Conservation (phyloP, 2,888 invertebrate genomes). For the Nemoura dubitans region DNA sequence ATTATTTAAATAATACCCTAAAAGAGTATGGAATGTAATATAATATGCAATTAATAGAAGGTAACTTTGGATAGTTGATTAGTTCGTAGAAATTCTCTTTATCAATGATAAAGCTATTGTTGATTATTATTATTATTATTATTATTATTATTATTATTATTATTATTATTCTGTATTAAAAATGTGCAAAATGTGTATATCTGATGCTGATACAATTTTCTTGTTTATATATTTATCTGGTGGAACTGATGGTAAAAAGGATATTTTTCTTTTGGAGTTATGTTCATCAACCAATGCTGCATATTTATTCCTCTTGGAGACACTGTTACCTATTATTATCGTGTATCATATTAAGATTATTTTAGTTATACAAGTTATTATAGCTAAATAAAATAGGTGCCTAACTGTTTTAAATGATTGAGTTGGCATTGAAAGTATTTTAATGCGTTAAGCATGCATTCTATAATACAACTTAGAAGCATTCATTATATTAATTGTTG, state of each 20-base stretch:
- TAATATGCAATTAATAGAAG: neutral
- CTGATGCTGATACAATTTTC: neutral
- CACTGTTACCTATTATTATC: neutral
- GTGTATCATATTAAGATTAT: neutral
- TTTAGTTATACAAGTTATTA: neutral
- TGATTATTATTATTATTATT: conserved; percentile 4
- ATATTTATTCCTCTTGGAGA: neutral
- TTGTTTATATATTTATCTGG: neutral
- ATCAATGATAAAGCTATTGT: conserved; percentile 12
- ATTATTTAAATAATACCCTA: neutral
- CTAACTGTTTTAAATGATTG: neutral
- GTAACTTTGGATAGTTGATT: conserved; percentile 20
- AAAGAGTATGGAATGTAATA: conserved; percentile 15
- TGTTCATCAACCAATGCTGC: neutral
- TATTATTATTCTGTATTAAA: neutral
- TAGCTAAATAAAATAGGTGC: neutral
- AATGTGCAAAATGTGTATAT: neutral
- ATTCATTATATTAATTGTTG: neutral
- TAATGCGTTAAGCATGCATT: neutral
- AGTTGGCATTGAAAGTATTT: neutral
- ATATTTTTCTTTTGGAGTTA: neutral
- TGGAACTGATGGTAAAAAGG: neutral
- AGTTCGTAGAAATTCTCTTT: neutral
- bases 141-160: conserved; percentile 12
- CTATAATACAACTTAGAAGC: neutral